Evolutionary conservation across 1,140 invertebrate genomes (phyloP), one percentile per base, ranked within the genome.

Genomic region (Mizuhopecten yessoensis): DNA sequence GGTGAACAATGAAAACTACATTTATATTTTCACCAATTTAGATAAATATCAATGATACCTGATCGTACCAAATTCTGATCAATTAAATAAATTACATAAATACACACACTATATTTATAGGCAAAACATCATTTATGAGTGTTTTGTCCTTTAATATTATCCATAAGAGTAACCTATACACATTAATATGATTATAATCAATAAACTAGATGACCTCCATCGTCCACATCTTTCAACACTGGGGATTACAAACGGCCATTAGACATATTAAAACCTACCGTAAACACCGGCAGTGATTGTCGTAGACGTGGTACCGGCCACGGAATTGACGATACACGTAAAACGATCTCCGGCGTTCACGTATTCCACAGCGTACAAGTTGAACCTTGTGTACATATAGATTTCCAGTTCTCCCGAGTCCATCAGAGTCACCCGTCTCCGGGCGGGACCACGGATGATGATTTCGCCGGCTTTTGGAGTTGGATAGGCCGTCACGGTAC

Each of bases 401-500:
- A 92, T 57, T 39, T 93, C 92, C 1, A 94, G 75, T 15, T 92
- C 90, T n/a, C 90, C 87, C 13, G 95, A 95, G n/a, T 94, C 90
- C 23, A 92, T 88, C 15, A 94, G 86, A 0, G 89, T 91, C 29
- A 95, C 92, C 17, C 89, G 86, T 33, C 93, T 93, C 34, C 93
- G 92, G 9, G 86, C 20, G 23, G 94, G 94, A 15, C 92, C 93
- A 29, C 91, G 57, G 29, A 96, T 87, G 29, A 34, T 86, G 13
- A 96, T 95, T 33, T 96, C 95, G 33, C 89, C 91, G 57, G 93
- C 92, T 34, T 86, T 33, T 10, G 95, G 95, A 7, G 93, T 94
- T 10, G 95, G 95, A 89, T 91, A 95, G 2, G 95, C 95, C 13
- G 94, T 92, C 20, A 95, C 94, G 5, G 95, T 95, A 90, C 95